A percentile compares a stretch with the other conserved stretches of the same genome.
Conservation (phyloP, 2,113 vertebrate species). For the Grantiella picta region DNA sequence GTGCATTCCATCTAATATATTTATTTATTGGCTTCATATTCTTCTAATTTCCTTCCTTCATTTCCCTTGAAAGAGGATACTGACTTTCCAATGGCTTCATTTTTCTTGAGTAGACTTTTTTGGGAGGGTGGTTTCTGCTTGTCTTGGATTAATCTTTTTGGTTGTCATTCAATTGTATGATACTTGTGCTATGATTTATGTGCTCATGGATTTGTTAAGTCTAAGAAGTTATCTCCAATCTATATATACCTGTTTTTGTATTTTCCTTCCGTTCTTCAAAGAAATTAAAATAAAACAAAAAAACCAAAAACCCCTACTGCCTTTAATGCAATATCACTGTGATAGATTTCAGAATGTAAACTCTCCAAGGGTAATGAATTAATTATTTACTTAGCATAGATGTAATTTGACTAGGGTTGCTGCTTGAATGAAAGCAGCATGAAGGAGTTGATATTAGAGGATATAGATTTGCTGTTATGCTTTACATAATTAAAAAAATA, state of each 20-base stretch:
- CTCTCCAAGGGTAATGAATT: not conserved
- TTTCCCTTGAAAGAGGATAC: not conserved
- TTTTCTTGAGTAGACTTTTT: not conserved
- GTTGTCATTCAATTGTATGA: not conserved
- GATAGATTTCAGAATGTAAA: not conserved
- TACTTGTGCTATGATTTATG: not conserved
- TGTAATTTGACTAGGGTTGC: not conserved
- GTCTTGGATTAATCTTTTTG: not conserved
- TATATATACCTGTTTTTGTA: not conserved
- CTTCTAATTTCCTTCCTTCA: not conserved
- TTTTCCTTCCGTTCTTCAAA: not conserved
- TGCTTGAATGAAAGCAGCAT: not conserved
- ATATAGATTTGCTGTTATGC: not conserved
- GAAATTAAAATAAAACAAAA: not conserved
- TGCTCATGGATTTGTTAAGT: not conserved
- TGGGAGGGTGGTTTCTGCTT: not conserved
- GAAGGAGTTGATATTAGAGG: not conserved
- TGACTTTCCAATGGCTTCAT: not conserved
- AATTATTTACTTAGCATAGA: not conserved
- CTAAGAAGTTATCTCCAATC: not conserved
- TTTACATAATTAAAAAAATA: not conserved
- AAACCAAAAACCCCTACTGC: not conserved
- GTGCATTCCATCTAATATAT: not conserved
- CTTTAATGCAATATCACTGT: not conserved
- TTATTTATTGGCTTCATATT: not conserved